These are phyloP conservation scores for Cepaea hortensis DNA, from an alignment of 2,888 invertebrate genomes.

Conservation along the genomic window DNA sequence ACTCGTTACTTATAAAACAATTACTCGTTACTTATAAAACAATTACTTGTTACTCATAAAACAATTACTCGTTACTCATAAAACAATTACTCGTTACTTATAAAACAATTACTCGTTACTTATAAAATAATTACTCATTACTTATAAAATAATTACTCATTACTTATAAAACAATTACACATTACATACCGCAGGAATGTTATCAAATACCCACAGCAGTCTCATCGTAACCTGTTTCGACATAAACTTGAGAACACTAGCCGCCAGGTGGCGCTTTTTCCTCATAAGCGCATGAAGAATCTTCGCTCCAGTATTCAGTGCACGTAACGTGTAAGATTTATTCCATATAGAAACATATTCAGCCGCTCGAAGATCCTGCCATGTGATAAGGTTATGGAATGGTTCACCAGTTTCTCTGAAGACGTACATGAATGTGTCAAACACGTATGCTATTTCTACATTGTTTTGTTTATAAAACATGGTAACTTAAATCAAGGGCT, in stretches of 20 bases:
- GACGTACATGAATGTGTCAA: not conserved
- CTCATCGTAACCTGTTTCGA: slow-evolving; percentile 89
- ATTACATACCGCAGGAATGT: slow-evolving; percentile 81
- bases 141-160: too few relatives aligned
- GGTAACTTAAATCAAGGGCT: too few relatives aligned
- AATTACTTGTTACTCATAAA: too few relatives aligned
- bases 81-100: too few relatives aligned
- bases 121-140: too few relatives aligned
- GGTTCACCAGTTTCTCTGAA: slow-evolving; percentile 82
- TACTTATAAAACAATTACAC: too few relatives aligned
- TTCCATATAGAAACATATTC: slow-evolving; percentile 87
- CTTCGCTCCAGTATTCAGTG: slow-evolving; percentile 82
- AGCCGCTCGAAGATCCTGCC: slow-evolving; percentile 91
- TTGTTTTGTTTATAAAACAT: too few relatives aligned
- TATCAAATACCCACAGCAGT: slow-evolving; percentile 86
- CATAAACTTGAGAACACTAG: slow-evolving; percentile 89
- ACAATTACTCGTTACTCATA: too few relatives aligned
- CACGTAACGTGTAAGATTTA: slow-evolving; percentile 83
- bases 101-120: too few relatives aligned
- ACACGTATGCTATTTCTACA: too few relatives aligned
- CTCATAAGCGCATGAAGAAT: slow-evolving; percentile 86
- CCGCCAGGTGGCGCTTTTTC: slow-evolving; percentile 88
- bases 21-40: too few relatives aligned
- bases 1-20: too few relatives aligned
- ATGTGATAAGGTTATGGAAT: slow-evolving; percentile 90